Conservation (phyloP, 2,797 vertebrate genomes). For the Sebastes minor region DNA sequence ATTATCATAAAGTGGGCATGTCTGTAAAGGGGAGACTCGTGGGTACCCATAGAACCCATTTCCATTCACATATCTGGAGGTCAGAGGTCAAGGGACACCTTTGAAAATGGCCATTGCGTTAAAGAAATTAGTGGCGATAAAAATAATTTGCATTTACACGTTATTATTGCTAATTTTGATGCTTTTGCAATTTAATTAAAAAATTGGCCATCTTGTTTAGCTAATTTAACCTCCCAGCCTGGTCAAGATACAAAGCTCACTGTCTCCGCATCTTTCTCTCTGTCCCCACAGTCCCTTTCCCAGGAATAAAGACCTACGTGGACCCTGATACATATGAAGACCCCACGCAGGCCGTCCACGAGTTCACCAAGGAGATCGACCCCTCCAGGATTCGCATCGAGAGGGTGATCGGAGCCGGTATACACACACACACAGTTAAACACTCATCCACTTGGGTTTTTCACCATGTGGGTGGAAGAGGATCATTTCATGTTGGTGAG, state of each 20-base stretch:
- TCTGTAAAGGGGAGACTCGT: too few species aligned
- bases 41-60: too few species aligned
- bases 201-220: not conserved
- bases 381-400: slow-evolving; percentile 94
- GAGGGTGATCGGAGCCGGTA: slow-evolving; percentile 95
- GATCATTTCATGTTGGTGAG: slow-evolving; percentile 17
- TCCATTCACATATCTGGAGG: too few species aligned
- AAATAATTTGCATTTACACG: rapidly evolving
- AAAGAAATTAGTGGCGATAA: too few species aligned
- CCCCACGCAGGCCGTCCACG: slow-evolving; percentile 92
- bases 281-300: slow-evolving; percentile 83
- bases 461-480: not conserved
- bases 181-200: too few species aligned
- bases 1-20: too few species aligned
- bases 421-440: not conserved
- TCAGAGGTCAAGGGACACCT: too few species aligned
- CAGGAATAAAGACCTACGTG: slow-evolving; percentile 93
- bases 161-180: too few species aligned
- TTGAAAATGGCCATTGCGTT: too few species aligned
- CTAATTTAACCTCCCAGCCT: not conserved
- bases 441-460: not conserved
- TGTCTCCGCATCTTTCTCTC: not conserved
- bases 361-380: slow-evolving; percentile 97
- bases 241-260: not conserved
- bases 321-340: slow-evolving; percentile 96